phyloP scores from a whole-genome alignment of 2,113 vertebrate genomes.

The Hoplias malabaricus region DNA sequence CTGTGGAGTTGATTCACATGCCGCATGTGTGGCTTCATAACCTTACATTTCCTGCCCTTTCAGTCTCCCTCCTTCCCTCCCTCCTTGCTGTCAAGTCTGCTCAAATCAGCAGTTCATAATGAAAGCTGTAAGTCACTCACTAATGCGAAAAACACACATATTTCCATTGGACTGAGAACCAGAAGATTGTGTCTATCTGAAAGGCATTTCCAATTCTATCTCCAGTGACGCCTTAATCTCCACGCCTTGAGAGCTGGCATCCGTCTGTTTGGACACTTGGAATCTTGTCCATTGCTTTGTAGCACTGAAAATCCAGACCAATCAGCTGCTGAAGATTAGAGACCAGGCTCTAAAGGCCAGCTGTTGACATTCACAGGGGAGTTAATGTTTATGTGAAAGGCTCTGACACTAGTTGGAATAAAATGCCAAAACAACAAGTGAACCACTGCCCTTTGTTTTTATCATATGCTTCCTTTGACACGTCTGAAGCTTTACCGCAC shows the following conservation, averaged over 20 bases:
- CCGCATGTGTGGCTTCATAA: slow-evolving; percentile 38
- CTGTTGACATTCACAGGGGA: neutral
- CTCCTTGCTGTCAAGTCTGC: neutral
- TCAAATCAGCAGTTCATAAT: neutral
- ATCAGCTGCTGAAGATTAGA: neutral
- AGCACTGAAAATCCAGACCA: neutral
- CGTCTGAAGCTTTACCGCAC: too few relatives aligned
- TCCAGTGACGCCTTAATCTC: neutral
- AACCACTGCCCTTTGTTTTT: too few relatives aligned
- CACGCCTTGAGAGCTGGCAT: neutral
- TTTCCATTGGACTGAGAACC: too few relatives aligned
- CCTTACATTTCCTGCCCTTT: slow-evolving; percentile 20
- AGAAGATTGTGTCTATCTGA: too few relatives aligned
- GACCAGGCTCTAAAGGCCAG: neutral
- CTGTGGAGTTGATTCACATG: slow-evolving; percentile 37
- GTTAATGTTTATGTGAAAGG: neutral
- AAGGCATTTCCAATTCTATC: too few relatives aligned
- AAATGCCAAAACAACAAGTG: neutral
- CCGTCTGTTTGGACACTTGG: neutral
- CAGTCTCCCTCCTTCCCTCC: neutral
- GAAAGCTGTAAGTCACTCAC: neutral
- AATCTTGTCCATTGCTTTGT: neutral
- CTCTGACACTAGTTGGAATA: neutral
- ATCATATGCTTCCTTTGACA: too few relatives aligned
- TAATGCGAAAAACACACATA: neutral